Conservation (phyloP, 2,797 vertebrate genomes). For the Diglossa cyanea region DNA sequence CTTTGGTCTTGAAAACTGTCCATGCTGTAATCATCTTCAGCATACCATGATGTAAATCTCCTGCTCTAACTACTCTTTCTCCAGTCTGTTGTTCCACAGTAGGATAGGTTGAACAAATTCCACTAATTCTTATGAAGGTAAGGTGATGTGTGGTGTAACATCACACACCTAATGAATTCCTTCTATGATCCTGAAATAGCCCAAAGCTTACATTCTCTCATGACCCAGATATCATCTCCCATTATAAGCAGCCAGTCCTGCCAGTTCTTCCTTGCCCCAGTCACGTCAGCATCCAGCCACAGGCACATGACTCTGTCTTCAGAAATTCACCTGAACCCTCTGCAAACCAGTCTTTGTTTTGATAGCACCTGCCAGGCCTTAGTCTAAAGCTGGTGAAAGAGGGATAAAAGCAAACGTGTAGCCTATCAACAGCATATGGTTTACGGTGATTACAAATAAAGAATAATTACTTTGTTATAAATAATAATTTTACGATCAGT, state of each 20-base stretch:
- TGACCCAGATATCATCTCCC: neutral
- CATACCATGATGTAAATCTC: fast-evolving
- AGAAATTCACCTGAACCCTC: neutral
- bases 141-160: neutral
- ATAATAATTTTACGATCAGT: neutral
- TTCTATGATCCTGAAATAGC: neutral
- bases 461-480: neutral
- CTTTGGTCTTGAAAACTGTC: neutral
- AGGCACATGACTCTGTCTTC: neutral
- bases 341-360: neutral
- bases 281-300: slow-evolving; percentile 11
- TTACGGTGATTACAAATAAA: neutral
- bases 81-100: neutral
- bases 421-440: neutral
- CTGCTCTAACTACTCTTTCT: neutral
- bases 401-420: neutral
- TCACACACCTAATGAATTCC: neutral
- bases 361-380: neutral
- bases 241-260: slow-evolving; percentile 18
- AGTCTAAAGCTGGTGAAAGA: neutral
- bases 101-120: neutral
- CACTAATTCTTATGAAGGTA: neutral
- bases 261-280: neutral
- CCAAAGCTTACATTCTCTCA: neutral
- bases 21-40: neutral